Percentiles rank a stretch among this genome's conserved stretches.
These are phyloP conservation scores for Gymnarchus niloticus DNA, from an alignment of 2,113 vertebrate species.

Conservation along the genomic window DNA sequence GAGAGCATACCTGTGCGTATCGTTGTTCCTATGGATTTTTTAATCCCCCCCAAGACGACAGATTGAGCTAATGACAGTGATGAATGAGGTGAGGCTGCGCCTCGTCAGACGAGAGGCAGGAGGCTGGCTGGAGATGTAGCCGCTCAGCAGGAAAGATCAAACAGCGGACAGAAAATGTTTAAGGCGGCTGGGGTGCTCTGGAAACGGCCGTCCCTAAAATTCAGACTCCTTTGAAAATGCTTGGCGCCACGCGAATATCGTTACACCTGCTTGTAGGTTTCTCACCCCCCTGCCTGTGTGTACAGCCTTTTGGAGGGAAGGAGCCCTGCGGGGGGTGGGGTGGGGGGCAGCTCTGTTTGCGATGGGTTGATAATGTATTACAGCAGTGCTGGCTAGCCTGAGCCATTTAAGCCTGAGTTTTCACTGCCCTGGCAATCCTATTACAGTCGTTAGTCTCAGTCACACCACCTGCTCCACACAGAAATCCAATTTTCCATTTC, in stretches of 20 bases:
- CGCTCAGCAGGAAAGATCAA: neutral
- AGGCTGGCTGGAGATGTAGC: neutral
- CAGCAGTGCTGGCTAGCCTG: neutral
- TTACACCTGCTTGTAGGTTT: neutral
- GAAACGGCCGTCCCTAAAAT: neutral
- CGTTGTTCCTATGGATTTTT: neutral
- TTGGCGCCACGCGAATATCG: neutral
- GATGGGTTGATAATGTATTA: slow-evolving; percentile 23
- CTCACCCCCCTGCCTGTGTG: neutral
- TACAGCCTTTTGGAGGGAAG: neutral
- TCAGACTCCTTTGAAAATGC: neutral
- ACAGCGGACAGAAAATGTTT: neutral
- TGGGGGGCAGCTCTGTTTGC: neutral
- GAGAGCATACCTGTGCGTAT: neutral
- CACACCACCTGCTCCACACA: slow-evolving; percentile 18
- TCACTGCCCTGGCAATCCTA: slow-evolving; percentile 22
- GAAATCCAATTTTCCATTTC: slow-evolving; percentile 27
- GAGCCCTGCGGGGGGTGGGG: neutral
- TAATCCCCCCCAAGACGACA: neutral
- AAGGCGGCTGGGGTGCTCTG: neutral
- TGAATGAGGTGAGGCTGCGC: neutral
- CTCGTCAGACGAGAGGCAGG: neutral
- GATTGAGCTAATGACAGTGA: slow-evolving; percentile 1
- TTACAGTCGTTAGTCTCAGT: slow-evolving; percentile 24
- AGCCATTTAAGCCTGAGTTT: neutral